phyloP scores from a whole-genome alignment of 1,140 invertebrate genomes.

The Drosophila mayri region DNA sequence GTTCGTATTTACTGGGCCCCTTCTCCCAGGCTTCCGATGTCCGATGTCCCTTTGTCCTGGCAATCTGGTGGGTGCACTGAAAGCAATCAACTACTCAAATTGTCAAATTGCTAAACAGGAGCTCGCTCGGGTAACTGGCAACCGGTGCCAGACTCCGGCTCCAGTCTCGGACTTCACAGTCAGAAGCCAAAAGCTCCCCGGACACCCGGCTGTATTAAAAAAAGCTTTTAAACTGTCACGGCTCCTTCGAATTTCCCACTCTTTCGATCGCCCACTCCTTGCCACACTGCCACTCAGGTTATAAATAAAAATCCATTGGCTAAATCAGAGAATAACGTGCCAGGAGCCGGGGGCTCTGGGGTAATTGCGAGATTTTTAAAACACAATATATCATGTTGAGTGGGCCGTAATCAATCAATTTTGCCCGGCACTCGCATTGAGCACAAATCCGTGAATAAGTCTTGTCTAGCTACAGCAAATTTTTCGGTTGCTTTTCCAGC shows the following conservation, averaged over 20 bases:
- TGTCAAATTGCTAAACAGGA: conserved; percentile 70
- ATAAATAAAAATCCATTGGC: conserved; percentile 75
- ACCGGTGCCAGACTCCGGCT: conserved; percentile 13
- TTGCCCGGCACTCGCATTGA: conserved; percentile 54
- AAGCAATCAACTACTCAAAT: conserved; percentile 75
- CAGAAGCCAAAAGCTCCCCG: conserved; percentile 18
- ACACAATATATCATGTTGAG: conserved; percentile 71
- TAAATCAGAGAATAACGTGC: conserved; percentile 62
- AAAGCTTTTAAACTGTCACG: conserved; percentile 82
- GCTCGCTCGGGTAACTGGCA: conserved; percentile 12
- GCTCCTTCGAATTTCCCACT: conserved; percentile 27
- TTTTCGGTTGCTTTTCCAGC: conserved; percentile 18
- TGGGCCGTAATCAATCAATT: conserved; percentile 74
- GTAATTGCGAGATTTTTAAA: conserved; percentile 69
- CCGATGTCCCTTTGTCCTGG: conserved; percentile 37
- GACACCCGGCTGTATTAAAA: conserved; percentile 68
- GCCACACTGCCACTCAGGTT: conserved; percentile 35
- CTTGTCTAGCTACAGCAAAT: conserved; percentile 19
- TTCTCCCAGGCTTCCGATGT: conserved; percentile 17
- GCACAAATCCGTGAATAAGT: conserved; percentile 36
- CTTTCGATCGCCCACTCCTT: neutral
- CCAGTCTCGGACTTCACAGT: conserved; percentile 15
- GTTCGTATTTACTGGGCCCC: conserved; percentile 43
- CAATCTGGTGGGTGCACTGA: conserved; percentile 50
- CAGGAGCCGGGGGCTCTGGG: conserved; percentile 25